Evolutionary conservation across 2,888 invertebrate species (phyloP).

Genomic region (Geophilus truncorum): DNA sequence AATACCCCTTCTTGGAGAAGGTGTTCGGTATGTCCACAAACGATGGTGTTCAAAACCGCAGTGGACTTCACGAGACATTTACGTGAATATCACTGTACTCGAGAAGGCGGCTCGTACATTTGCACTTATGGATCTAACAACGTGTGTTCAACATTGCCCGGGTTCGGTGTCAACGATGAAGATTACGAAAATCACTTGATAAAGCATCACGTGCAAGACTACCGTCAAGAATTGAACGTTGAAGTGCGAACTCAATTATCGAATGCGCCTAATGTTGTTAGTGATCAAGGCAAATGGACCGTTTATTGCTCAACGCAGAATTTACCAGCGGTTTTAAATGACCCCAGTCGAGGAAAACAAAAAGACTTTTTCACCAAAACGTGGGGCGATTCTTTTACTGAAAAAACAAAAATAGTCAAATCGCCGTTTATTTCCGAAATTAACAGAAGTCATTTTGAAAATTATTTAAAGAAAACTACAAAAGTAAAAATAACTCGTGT

Average conservation of each 20-base stretch:
- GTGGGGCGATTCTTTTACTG: slow-evolving; percentile 94
- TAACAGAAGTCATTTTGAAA: slow-evolving; percentile 74
- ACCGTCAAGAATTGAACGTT: not conserved
- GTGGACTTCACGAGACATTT: slow-evolving; percentile 62
- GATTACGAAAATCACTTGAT: slow-evolving; percentile 83
- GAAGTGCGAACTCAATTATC: not conserved
- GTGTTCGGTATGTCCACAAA: slow-evolving; percentile 32
- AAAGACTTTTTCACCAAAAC: slow-evolving; percentile 88
- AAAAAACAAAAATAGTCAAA: slow-evolving; percentile 65
- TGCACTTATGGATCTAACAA: slow-evolving; percentile 84
- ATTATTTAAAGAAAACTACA: slow-evolving; percentile 68
- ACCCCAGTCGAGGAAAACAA: slow-evolving; percentile 80
- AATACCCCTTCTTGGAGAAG: slow-evolving; percentile 32
- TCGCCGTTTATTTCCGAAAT: slow-evolving; percentile 79
- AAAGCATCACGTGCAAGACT: slow-evolving; percentile 54
- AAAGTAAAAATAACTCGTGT: slow-evolving; percentile 42
- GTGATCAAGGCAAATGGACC: slow-evolving; percentile 59
- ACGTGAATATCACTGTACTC: slow-evolving; percentile 70
- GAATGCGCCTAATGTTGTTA: slow-evolving; percentile 22
- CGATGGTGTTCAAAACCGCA: slow-evolving; percentile 39
- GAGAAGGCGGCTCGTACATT: slow-evolving; percentile 78
- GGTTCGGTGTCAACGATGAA: slow-evolving; percentile 79
- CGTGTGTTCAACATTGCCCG: slow-evolving; percentile 77
- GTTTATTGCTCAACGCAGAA: slow-evolving; percentile 88
- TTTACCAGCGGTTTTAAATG: slow-evolving; percentile 90